Percentiles rank a stretch among this genome's conserved stretches.
Conservation (phyloP, 30 jellyfish, hydroid and myxozoan species). For the Aurelia aurita region DNA sequence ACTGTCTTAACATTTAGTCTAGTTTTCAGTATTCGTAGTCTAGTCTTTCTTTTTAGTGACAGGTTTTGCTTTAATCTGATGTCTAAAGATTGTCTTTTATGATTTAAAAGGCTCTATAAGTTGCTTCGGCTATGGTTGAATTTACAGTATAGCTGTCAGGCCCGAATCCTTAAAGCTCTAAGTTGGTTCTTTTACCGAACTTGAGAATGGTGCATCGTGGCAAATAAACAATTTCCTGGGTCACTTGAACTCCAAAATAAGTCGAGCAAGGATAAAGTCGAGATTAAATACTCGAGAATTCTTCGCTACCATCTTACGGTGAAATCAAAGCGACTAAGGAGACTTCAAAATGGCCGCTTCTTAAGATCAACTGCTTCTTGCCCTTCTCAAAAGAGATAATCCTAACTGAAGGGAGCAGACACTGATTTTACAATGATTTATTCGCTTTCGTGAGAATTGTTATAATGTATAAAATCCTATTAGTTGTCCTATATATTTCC, state of each 20-base stretch:
- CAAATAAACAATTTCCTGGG: not conserved
- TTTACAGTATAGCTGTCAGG: too few species aligned
- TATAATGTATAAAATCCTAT: conserved; percentile 51
- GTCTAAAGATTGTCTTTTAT: too few species aligned
- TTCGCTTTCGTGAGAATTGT: conserved; percentile 75
- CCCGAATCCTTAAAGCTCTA: too few species aligned
- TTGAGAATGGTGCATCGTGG: too few species aligned
- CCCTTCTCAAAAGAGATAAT: conserved; percentile 73
- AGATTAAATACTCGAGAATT: conserved; percentile 52
- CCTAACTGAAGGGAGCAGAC: conserved; percentile 55
- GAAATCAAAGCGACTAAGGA: conserved; percentile 55
- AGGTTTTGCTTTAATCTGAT: too few species aligned
- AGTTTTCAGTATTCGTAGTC: too few species aligned
- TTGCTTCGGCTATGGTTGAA: too few species aligned
- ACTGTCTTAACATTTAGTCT: too few species aligned
- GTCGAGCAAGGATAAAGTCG: conserved; percentile 33
- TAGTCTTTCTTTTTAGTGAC: too few species aligned
- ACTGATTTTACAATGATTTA: conserved; percentile 54
- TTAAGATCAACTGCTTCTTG: conserved; percentile 48
- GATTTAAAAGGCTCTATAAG: too few species aligned
- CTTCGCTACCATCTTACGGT: conserved; percentile 73
- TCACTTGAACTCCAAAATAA: conserved; percentile 4
- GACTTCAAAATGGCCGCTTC: conserved; percentile 78
- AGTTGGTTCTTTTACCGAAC: too few species aligned
- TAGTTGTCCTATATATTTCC: conserved; percentile 39